A percentile compares a stretch with the other conserved stretches of the same genome.
Evolutionary conservation across 2,113 vertebrate genomes (phyloP).

Genomic region (Tetrao urogallus): DNA sequence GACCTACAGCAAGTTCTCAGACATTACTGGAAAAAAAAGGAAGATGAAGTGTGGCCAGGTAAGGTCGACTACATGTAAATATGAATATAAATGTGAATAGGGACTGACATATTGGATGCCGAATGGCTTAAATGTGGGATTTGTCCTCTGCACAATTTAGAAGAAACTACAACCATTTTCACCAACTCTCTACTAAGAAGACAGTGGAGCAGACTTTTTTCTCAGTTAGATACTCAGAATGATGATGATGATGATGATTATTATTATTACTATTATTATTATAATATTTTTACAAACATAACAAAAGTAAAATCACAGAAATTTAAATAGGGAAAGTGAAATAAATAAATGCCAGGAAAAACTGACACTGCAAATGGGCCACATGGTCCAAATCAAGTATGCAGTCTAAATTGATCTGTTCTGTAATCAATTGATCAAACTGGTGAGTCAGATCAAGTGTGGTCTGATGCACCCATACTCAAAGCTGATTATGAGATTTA

Average conservation of each 20-base stretch:
- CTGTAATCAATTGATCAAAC: background rate
- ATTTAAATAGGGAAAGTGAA: background rate
- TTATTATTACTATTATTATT: background rate
- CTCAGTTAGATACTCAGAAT: background rate
- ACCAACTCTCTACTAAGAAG: background rate
- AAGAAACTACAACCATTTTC: background rate
- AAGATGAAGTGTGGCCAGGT: background rate
- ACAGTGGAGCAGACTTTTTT: background rate
- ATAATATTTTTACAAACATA: background rate
- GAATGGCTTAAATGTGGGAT: background rate
- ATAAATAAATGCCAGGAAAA: background rate
- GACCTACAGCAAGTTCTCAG: background rate
- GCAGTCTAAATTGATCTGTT: background rate
- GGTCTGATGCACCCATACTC: background rate
- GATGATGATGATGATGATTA: background rate
- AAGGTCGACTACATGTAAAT: background rate
- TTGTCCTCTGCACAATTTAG: background rate
- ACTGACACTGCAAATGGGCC: background rate
- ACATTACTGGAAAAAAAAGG: background rate
- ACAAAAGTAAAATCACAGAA: background rate
- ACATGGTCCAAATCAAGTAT: accelerated
- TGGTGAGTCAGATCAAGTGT: background rate
- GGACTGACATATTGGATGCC: background rate
- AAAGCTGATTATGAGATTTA: background rate
- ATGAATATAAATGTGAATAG: background rate